A percentile compares a stretch with the other conserved stretches of the same genome.
phyloP scores from a whole-genome alignment of 1,140 invertebrate species.

The Fopius arisanus region DNA sequence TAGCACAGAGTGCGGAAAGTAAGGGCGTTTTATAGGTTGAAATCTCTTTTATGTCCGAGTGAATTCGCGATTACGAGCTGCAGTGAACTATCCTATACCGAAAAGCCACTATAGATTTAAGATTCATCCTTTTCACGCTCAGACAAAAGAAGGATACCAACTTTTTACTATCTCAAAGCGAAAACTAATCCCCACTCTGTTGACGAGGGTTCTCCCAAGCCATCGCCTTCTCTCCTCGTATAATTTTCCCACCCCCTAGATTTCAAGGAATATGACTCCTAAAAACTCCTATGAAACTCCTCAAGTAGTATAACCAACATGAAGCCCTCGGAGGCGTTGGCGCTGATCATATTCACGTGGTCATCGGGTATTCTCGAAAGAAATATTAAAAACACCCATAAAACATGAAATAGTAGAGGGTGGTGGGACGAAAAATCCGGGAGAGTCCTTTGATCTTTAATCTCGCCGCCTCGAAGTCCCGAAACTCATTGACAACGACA shows the following conservation, averaged over 20 bases:
- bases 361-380: slow-evolving; percentile 32
- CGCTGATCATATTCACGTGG: background rate
- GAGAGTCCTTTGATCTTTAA: background rate
- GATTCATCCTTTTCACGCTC: slow-evolving; percentile 12
- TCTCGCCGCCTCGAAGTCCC: background rate
- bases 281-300: background rate
- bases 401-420: slow-evolving; percentile 41
- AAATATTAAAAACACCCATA: slow-evolving; percentile 41
- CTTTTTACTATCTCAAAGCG: slow-evolving; percentile 41
- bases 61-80: slow-evolving; percentile 48
- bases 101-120: slow-evolving; percentile 3
- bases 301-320: background rate
- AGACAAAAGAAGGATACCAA: slow-evolving; percentile 38
- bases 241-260: background rate
- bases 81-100: slow-evolving; percentile 2
- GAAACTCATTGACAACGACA: background rate
- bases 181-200: slow-evolving; percentile 40
- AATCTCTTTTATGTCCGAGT: slow-evolving; percentile 50
- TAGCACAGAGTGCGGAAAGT: slow-evolving; percentile 12
- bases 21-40: slow-evolving; percentile 50
- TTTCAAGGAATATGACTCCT: background rate
- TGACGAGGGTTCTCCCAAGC: background rate
- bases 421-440: background rate
- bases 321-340: background rate
- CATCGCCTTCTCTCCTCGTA: background rate